phyloP scores from a whole-genome alignment of 2,113 vertebrate species.

The Ciconia boyciana region DNA sequence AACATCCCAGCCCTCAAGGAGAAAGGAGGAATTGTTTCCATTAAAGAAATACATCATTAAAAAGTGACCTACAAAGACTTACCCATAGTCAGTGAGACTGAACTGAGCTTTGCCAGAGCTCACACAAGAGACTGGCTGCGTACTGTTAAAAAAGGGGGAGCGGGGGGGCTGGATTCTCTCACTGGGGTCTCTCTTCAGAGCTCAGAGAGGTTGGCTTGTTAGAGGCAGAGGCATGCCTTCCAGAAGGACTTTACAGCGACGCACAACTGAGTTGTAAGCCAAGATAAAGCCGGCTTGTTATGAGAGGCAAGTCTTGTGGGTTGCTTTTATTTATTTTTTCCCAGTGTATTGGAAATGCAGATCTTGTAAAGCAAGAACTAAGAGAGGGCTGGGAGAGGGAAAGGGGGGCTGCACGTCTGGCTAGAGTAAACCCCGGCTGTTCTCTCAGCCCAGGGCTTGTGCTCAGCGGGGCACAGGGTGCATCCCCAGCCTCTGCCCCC shows the following conservation, averaged over 20 bases:
- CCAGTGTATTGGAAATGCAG: conserved; percentile 41
- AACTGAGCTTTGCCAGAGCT: conserved; percentile 55
- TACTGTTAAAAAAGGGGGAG: conserved; percentile 24
- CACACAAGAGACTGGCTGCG: conserved; percentile 51
- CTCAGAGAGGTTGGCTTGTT: conserved; percentile 38
- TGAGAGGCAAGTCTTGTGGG: conserved; percentile 38
- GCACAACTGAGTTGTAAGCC: conserved; percentile 31
- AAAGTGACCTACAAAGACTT: conserved; percentile 63
- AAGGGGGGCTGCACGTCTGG: not conserved
- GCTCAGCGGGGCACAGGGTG: not conserved
- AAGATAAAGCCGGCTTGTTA: conserved; percentile 46
- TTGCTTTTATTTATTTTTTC: conserved; percentile 48
- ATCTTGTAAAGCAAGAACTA: conserved; percentile 5
- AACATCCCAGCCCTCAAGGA: conserved; percentile 8
- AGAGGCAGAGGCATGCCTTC: conserved; percentile 28
- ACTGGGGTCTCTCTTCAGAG: conserved; percentile 47
- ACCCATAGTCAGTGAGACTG: conserved; percentile 17
- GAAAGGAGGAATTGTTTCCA: conserved; percentile 32
- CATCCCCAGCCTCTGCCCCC: not conserved
- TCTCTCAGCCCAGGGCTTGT: not conserved
- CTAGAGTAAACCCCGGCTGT: not conserved
- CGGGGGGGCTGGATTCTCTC: conserved; percentile 21
- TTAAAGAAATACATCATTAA: conserved; percentile 49
- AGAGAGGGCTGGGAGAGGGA: not conserved
- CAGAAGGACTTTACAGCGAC: conserved; percentile 47